phyloP scores from a whole-genome alignment of 53 echinoderm and acorn worm species.

The Antedon mediterranea region DNA sequence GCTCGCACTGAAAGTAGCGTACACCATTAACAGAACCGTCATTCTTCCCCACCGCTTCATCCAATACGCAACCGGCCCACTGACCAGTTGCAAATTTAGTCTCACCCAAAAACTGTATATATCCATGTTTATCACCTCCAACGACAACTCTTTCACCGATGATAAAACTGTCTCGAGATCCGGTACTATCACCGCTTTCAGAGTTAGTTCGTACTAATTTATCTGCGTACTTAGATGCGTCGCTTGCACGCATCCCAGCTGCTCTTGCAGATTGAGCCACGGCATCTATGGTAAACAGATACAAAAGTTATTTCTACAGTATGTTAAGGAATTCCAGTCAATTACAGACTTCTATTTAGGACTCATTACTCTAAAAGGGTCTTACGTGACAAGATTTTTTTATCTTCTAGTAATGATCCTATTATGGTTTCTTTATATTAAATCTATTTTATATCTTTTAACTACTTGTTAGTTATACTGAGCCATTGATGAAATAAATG shows the following conservation, averaged over 20 bases:
- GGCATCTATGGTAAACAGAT: slow-evolving; percentile 36
- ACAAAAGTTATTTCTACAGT: background rate
- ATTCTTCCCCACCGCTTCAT: slow-evolving; percentile 78
- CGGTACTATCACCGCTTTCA: slow-evolving; percentile 13
- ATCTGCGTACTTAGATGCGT: slow-evolving; percentile 64
- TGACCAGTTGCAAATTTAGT: slow-evolving; percentile 84
- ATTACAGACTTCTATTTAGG: no score
- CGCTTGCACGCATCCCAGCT: slow-evolving; percentile 78
- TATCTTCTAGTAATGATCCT: no score
- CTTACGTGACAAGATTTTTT: no score
- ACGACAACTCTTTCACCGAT: slow-evolving; percentile 89
- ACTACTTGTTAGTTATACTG: no score
- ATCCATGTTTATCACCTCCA: slow-evolving; percentile 84
- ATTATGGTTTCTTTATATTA: no score
- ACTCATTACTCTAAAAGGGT: no score
- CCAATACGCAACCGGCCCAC: slow-evolving; percentile 93
- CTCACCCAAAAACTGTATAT: slow-evolving; percentile 80
- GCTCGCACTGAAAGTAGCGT: slow-evolving; percentile 90
- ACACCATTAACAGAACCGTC: slow-evolving; percentile 90
- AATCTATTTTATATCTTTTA: no score
- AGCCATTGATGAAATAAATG: no score
- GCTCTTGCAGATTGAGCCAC: slow-evolving; percentile 86
- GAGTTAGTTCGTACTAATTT: slow-evolving; percentile 29
- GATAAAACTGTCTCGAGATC: slow-evolving; percentile 54
- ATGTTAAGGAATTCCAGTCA: no score